Percentiles rank a stretch among this genome's conserved stretches.
Evolutionary conservation across 1,140 invertebrate genomes (phyloP).

Genomic region (Neelides sp.): DNA sequence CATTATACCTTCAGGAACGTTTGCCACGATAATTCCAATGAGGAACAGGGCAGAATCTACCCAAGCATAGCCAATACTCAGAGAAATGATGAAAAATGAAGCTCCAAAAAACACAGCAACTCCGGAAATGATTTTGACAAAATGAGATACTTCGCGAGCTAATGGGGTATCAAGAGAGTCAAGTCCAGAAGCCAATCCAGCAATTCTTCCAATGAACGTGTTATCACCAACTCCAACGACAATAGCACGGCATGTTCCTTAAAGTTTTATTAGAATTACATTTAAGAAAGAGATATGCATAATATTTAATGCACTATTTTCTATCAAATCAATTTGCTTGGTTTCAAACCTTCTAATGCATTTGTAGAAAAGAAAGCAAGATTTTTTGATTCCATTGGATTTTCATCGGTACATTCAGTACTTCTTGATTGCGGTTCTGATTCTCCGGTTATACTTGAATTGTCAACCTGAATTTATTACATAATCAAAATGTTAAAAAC

Average conservation of each 20-base stretch:
- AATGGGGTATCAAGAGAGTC: conserved; percentile 50
- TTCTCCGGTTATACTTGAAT: conserved; percentile 87
- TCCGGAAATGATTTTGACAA: conserved; percentile 41
- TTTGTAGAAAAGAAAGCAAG: conserved; percentile 96
- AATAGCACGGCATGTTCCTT: conserved; percentile 41
- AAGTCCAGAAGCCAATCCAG: conserved; percentile 47
- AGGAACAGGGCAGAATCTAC: conserved; percentile 50
- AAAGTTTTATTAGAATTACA: not conserved
- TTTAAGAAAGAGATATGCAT: not conserved
- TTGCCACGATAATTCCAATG: conserved; percentile 87
- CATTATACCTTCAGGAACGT: conserved; percentile 77
- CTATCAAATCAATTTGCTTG: not conserved
- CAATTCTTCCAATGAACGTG: conserved; percentile 53
- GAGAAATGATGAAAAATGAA: conserved; percentile 48
- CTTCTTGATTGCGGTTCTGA: conserved; percentile 87
- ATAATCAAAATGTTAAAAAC: conserved; percentile 35
- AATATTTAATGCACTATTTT: not conserved
- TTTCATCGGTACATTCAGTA: conserved; percentile 84
- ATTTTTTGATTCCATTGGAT: conserved; percentile 93
- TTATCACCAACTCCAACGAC: conserved; percentile 50
- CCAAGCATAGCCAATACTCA: conserved; percentile 45
- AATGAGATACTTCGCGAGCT: conserved; percentile 44
- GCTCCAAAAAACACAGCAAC: conserved; percentile 44
- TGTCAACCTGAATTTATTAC: conserved; percentile 50
- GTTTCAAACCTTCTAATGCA: conserved; percentile 66